These are phyloP conservation scores for Patiria miniata DNA, from an alignment of 35 echinoderm and acorn worm species.

Conservation along the genomic window DNA sequence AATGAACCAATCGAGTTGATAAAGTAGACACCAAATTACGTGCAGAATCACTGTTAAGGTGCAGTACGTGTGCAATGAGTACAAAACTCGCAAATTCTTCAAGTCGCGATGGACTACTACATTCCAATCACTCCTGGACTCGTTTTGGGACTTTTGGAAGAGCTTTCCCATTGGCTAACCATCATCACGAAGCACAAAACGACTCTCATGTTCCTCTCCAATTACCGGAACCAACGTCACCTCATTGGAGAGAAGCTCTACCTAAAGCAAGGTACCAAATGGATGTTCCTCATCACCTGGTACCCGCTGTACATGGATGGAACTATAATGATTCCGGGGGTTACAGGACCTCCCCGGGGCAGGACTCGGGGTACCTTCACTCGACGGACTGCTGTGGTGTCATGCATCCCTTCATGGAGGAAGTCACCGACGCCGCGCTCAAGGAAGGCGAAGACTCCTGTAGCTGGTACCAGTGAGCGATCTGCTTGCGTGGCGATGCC, in stretches of 20 bases:
- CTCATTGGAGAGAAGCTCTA: too few relatives aligned
- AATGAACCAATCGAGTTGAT: too few relatives aligned
- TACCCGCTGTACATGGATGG: neutral
- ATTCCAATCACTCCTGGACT: neutral
- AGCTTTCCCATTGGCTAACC: neutral
- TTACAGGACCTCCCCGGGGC: neutral
- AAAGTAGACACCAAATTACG: too few relatives aligned
- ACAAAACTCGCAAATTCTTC: conserved; percentile 4
- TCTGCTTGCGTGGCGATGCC: conserved; percentile 69
- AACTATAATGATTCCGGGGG: neutral
- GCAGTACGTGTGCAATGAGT: conserved; percentile 12
- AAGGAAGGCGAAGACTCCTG: conserved; percentile 85
- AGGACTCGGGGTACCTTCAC: neutral
- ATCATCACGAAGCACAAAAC: neutral
- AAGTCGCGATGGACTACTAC: too few relatives aligned
- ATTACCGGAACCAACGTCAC: too few relatives aligned
- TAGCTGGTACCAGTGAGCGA: conserved; percentile 89
- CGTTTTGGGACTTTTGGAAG: conserved; percentile 7
- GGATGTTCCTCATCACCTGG: neutral
- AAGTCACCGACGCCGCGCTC: conserved; percentile 52
- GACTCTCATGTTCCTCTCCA: too few relatives aligned
- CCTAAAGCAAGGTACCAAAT: too few relatives aligned
- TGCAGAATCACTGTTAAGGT: neutral
- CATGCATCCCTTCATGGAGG: conserved; percentile 85
- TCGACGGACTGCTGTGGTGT: conserved; percentile 68